Percentiles rank a stretch among this genome's conserved stretches.
Evolutionary conservation across 2,113 vertebrate species (phyloP).

Genomic region (Deroptyus accipitrinus): DNA sequence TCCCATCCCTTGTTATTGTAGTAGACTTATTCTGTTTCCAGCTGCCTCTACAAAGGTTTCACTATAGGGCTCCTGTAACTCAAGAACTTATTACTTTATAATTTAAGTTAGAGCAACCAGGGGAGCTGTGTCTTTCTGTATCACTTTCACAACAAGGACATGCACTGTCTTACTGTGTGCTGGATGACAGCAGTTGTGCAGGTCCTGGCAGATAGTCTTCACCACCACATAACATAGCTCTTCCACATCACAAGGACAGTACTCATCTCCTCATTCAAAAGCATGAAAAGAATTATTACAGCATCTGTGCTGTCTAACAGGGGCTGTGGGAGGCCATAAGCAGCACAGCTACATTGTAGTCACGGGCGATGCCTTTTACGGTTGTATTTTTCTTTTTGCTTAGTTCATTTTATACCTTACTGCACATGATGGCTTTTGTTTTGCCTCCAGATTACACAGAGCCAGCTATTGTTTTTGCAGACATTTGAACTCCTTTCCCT

Average conservation of each 20-base stretch:
- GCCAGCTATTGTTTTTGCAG: background rate
- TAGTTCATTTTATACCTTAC: constrained; percentile 6
- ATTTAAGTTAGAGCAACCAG: rapidly evolving
- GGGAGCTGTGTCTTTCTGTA: background rate
- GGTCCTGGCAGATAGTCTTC: background rate
- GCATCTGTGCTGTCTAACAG: background rate
- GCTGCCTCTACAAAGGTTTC: background rate
- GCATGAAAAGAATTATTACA: background rate
- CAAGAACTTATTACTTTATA: background rate
- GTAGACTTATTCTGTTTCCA: background rate
- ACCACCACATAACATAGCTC: background rate
- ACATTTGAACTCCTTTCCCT: background rate
- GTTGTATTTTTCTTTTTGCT: background rate
- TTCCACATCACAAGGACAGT: background rate
- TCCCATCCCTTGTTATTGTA: background rate
- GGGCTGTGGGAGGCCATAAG: background rate
- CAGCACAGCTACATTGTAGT: background rate
- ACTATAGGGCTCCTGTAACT: background rate
- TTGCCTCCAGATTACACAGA: background rate
- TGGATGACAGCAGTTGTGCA: background rate
- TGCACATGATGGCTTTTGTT: background rate
- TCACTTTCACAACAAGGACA: background rate
- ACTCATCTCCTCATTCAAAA: background rate
- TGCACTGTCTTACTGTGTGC: background rate
- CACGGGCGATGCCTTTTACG: background rate